phyloP scores from a whole-genome alignment of 2,888 invertebrate species.

The Plebejus melissa region DNA sequence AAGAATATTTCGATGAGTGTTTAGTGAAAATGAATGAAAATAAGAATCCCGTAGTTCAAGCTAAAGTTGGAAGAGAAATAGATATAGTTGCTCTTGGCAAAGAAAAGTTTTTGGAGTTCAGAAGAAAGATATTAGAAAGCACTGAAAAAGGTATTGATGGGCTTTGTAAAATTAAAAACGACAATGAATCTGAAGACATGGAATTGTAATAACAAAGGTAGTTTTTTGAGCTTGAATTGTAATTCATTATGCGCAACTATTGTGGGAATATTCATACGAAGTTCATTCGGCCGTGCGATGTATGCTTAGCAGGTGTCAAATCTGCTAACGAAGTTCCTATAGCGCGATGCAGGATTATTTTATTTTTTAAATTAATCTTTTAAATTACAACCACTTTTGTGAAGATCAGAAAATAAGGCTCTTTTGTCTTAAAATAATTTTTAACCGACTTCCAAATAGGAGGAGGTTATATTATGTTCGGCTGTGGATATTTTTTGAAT shows the following conservation, averaged over 20 bases:
- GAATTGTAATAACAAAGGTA: constrained; percentile 37
- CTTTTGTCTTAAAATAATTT: not conserved
- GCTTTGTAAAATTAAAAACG: constrained; percentile 31
- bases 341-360: too few species aligned
- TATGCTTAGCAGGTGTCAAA: too few species aligned
- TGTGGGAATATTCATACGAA: too few species aligned
- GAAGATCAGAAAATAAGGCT: not conserved
- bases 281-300: too few species aligned
- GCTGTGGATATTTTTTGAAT: too few species aligned
- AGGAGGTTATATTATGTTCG: too few species aligned
- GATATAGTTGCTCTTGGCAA: constrained; percentile 54
- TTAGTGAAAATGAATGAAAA: constrained; percentile 58
- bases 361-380: not conserved
- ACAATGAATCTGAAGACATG: constrained; percentile 39
- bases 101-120: constrained; percentile 47
- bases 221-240: too few species aligned
- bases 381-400: not conserved
- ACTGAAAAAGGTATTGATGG: constrained; percentile 42
- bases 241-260: too few species aligned
- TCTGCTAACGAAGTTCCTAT: too few species aligned
- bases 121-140: constrained; percentile 47
- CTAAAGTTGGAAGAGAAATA: constrained; percentile 53
- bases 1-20: constrained; percentile 56
- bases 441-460: too few species aligned
- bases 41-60: constrained; percentile 43